Evolutionary conservation across 2,113 vertebrate species (phyloP), one percentile per base, ranked within the genome.

Genomic region (Bufo bufo): DNA sequence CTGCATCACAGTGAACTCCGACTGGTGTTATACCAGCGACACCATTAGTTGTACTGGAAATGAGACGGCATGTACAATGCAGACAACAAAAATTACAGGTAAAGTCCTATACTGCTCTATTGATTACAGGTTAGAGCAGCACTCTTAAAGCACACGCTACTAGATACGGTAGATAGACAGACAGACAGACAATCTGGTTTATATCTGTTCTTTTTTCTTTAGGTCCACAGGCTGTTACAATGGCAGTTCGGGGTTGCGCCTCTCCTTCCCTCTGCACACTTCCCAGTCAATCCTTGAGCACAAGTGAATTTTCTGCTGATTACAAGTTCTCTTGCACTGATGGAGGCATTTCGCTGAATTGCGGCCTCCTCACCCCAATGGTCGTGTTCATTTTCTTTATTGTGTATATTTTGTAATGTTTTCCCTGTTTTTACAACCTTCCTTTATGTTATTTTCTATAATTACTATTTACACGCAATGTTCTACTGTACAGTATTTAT

Each of bases 81-180:
- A 79, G 20, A 56, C 20, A 13, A 79, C 77, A 56, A 79, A 56
- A 79, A 58, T 79, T 13, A 79, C 77, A 79, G 77, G 77, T 79
- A 16, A 33, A 7, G 6, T 33, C 9, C 20, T 8, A 58, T 52
- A 52, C 5, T 52, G n/a, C 14, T 61, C 3, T 2, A 61, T 23
- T 0, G 63, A 66, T 66, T 10, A 7, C n/a, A n/a, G 1, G 20
- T 6, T n/a, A 17, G 3, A 17, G 3, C 2, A 6, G 3, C 19
- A 65, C 23, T 8, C 20, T 23, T n/a, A 23, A 8, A 66, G 8
- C 9, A 8, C 9, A 10, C 9, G n/a, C 8, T n/a, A n/a, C 9
- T n/a, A 66, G 19, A 66, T 66, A 66, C 4, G 19, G 23, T n/a
- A n/a, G 20, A 66, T 66, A 66, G 20, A 66, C 23, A 66, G 63